phyloP scores from a whole-genome alignment of 2,888 invertebrate genomes.

The Cremastobaeus sp. region DNA sequence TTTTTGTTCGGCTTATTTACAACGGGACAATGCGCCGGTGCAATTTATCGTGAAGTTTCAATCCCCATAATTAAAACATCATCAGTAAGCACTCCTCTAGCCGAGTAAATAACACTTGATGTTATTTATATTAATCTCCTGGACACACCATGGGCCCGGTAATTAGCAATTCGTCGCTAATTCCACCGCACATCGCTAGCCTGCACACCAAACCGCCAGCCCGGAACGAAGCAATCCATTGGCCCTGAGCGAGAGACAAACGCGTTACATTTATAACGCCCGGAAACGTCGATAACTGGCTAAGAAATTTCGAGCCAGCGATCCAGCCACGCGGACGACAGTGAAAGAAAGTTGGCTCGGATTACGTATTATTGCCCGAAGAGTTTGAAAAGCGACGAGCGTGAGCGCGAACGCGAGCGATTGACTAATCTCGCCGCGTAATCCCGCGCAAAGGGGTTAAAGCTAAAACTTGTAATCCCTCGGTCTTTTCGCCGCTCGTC shows the following conservation, averaged over 20 bases:
- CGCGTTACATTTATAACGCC: constrained; percentile 9
- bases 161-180: constrained; percentile 23
- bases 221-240: neutral
- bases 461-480: constrained; percentile 32
- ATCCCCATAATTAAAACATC: too few species aligned
- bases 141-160: constrained; percentile 1
- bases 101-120: constrained; percentile 19
- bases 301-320: constrained; percentile 3
- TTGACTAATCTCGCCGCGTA: constrained; percentile 11
- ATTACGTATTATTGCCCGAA: constrained; percentile 22
- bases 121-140: constrained; percentile 28
- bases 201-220: too few species aligned
- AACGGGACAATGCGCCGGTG: too few species aligned
- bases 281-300: constrained; percentile 18
- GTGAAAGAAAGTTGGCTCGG: constrained; percentile 13
- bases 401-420: neutral
- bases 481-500: constrained; percentile 21
- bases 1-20: too few species aligned
- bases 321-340: too few species aligned
- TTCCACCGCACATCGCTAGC: constrained; percentile 1
- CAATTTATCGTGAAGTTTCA: too few species aligned
- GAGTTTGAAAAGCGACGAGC: constrained; percentile 16
- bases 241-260: neutral
- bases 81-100: too few species aligned
- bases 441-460: constrained; percentile 9